Evolutionary conservation across 2,113 vertebrate species (phyloP).

Genomic region (Redunca redunca): DNA sequence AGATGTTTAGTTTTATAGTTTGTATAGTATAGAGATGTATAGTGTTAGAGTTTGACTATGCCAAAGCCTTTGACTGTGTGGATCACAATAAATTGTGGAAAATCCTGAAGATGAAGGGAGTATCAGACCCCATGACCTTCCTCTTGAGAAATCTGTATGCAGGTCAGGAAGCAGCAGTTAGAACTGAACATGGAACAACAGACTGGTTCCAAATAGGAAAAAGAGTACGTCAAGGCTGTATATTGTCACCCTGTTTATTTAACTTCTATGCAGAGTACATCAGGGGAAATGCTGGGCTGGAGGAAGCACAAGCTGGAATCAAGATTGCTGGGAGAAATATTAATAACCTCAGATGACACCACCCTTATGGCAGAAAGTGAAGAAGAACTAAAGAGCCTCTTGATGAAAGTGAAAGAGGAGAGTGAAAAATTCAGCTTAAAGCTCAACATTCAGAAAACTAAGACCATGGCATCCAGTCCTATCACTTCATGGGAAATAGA

Average conservation of each 20-base stretch:
- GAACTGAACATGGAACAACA: not conserved
- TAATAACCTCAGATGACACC: not conserved
- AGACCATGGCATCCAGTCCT: not conserved
- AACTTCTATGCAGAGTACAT: not conserved
- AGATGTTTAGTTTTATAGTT: not conserved
- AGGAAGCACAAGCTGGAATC: not conserved
- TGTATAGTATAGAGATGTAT: not conserved
- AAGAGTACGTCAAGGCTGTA: not conserved
- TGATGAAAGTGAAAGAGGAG: not conserved
- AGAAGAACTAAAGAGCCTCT: not conserved
- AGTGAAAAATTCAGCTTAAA: not conserved
- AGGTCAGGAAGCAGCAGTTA: not conserved
- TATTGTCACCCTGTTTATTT: not conserved
- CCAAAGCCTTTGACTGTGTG: not conserved
- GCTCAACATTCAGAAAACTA: not conserved
- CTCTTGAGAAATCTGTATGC: not conserved
- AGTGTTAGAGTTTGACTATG: not conserved
- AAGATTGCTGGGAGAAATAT: not conserved
- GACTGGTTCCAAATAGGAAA: not conserved
- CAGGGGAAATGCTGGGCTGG: not conserved
- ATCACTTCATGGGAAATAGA: not conserved
- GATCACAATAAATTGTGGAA: not conserved
- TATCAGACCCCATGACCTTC: accelerated
- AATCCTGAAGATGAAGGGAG: not conserved
- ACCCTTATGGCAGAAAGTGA: not conserved